phyloP scores from a whole-genome alignment of 2,888 invertebrate genomes.

The Hydraecia micacea region DNA sequence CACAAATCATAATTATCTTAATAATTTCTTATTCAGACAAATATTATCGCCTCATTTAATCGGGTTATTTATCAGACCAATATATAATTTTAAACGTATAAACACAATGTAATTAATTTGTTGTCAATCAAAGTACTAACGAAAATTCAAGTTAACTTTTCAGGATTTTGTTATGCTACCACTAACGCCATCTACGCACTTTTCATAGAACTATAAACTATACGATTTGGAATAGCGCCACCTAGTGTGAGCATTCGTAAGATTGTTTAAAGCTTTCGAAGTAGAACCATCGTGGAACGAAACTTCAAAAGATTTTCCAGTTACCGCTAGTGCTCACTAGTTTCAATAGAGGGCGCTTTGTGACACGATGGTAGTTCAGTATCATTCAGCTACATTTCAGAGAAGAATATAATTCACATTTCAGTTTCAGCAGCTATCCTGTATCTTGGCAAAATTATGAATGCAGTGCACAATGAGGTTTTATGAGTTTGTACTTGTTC shows the following conservation, averaged over 20 bases:
- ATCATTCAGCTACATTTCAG: background rate
- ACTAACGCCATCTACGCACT: constrained; percentile 53
- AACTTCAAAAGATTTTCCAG: constrained; percentile 4
- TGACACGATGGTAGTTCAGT: background rate
- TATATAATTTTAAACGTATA: background rate
- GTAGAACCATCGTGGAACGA: background rate
- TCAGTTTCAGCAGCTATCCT: background rate
- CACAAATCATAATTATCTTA: constrained; percentile 49
- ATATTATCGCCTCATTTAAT: constrained; percentile 23
- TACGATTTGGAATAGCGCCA: constrained; percentile 51
- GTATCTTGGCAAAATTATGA: background rate
- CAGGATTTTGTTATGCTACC: constrained; percentile 5
- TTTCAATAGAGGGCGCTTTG: constrained; percentile 39
- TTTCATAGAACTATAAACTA: constrained; percentile 26
- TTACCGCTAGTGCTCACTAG: constrained; percentile 3
- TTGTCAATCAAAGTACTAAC: constrained; percentile 21
- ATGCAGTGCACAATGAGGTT: background rate
- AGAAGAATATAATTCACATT: background rate
- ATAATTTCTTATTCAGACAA: constrained; percentile 31
- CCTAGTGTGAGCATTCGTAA: constrained; percentile 29
- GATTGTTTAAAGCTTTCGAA: constrained; percentile 3
- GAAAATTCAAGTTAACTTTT: background rate
- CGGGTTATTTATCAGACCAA: constrained; percentile 29
- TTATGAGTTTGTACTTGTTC: background rate
- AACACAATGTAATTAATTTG: constrained; percentile 30